phyloP scores from a whole-genome alignment of 2,888 invertebrate genomes.

The Timema podura region DNA sequence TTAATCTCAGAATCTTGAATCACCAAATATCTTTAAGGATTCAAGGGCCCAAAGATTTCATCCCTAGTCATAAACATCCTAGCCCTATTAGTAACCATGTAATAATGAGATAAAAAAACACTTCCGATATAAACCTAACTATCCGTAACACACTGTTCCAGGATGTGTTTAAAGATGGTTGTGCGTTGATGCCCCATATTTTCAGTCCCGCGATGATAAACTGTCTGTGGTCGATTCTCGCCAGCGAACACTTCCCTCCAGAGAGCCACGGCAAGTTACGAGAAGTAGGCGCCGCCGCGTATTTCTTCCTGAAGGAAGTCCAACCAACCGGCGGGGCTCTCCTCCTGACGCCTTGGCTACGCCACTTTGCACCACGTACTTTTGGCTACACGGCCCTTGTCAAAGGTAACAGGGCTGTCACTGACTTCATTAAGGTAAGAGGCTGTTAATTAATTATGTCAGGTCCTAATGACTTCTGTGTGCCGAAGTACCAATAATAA shows the following conservation, averaged over 20 bases:
- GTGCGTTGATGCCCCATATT: background rate
- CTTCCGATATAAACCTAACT: too few species aligned
- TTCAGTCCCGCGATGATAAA: background rate
- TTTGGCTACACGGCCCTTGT: constrained; percentile 5
- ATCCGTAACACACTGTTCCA: background rate
- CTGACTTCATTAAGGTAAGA: background rate
- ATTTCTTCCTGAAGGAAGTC: background rate
- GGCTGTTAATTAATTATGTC: too few species aligned
- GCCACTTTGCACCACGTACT: background rate
- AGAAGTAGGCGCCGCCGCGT: background rate
- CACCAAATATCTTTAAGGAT: too few species aligned
- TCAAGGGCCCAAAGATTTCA: too few species aligned
- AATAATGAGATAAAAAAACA: too few species aligned
- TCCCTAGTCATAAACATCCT: too few species aligned
- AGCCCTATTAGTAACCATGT: too few species aligned
- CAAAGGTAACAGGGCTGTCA: background rate
- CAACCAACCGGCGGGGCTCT: background rate
- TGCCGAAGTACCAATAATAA: too few species aligned
- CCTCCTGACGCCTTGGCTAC: background rate
- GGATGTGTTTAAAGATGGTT: background rate
- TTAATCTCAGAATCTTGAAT: too few species aligned
- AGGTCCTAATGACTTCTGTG: too few species aligned
- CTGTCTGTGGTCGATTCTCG: background rate
- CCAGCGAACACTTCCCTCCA: background rate
- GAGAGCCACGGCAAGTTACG: background rate